Evolutionary conservation across 1,140 invertebrate genomes (phyloP), one percentile per base, ranked within the genome.

Genomic region (Drosophila chauvacae): DNA sequence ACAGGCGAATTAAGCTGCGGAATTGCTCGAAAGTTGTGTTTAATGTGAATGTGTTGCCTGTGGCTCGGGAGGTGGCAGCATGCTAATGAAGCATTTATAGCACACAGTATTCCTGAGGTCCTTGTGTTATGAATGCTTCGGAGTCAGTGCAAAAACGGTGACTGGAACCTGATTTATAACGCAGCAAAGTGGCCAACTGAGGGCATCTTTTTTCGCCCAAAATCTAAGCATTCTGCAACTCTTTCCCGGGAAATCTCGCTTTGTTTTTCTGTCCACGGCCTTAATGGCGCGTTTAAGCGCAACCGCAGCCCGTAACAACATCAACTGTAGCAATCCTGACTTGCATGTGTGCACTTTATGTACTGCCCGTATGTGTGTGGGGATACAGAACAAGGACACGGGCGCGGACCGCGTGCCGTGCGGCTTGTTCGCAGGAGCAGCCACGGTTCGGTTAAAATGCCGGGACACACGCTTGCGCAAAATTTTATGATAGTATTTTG

Each of bases 401-500:
- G 60, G 51, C 56, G 53, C 35, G 18, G 53, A 10, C 33, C 13
- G 42, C 28, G 56, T 55, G 35, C 55, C 59, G 53, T 78, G 74
- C 23, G 75, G 82, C 64, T 65, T 81, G 60, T 85, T 78, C 56
- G 51, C 69, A 59, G 42, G 28, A 59, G 41, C 62, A 66, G 39
- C 63, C 35, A 58, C n/a, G 55, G 56, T 33, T 59, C 48, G 78
- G 85, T 90, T 85, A 90, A 90, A 90, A 90, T 85, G 63, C 77
- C 84, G 84, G 82, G 80, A 84, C 80, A 88, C 74, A 90, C 85
- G 85, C 81, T 88, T 84, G 81, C 85, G 85, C 85, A 81, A 84
- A 90, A 90, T 90, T 90, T 90, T 90, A 90, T 90, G 85, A 90
- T 90, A 78, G 85, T 90, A 90, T 90, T 90, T 90, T 90, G 85